Conservation (phyloP, 2,888 invertebrate genomes). For the Ormyrus nitidulus region DNA sequence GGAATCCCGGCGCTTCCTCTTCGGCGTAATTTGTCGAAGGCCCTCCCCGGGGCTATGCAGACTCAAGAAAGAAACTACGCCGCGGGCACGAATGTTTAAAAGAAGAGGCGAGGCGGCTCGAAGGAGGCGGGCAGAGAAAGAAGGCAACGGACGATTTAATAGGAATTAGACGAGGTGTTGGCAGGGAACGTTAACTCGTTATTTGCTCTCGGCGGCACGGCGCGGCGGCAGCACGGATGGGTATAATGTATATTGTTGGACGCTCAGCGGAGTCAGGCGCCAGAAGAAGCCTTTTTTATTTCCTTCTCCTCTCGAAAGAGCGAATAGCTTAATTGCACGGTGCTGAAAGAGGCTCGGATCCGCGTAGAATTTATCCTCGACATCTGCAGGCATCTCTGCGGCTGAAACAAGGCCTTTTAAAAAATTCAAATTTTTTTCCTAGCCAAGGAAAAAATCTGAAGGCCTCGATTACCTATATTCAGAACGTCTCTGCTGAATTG, state of each 20-base stretch:
- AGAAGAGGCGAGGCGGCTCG: constrained; percentile 17
- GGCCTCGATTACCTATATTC: constrained; percentile 1
- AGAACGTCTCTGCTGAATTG: constrained; percentile 22
- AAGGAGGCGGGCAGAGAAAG: constrained; percentile 35
- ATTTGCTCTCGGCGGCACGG: constrained; percentile 59
- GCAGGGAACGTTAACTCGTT: constrained; percentile 61
- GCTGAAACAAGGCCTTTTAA: no score
- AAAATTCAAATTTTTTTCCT: no score
- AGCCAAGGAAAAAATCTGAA: not conserved
- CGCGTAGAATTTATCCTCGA: constrained; percentile 22
- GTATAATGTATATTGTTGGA: constrained; percentile 41
- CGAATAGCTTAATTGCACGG: constrained; percentile 53
- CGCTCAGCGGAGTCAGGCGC: constrained; percentile 5
- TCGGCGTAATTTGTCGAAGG: constrained; percentile 44
- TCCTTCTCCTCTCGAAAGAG: constrained; percentile 9
- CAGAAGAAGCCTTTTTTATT: not conserved
- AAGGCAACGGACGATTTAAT: constrained; percentile 61
- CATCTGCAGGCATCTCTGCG: no score
- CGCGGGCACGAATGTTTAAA: constrained; percentile 12
- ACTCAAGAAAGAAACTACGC: not conserved
- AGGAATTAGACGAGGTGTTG: constrained; percentile 65
- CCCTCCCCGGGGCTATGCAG: not conserved
- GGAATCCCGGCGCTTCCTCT: constrained; percentile 36
- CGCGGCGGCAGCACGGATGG: constrained; percentile 34
- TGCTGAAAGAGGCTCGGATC: constrained; percentile 2